Base-by-base conservation (phyloP, 2,797 vertebrate genomes). In the Acanthornis magna region DNA sequence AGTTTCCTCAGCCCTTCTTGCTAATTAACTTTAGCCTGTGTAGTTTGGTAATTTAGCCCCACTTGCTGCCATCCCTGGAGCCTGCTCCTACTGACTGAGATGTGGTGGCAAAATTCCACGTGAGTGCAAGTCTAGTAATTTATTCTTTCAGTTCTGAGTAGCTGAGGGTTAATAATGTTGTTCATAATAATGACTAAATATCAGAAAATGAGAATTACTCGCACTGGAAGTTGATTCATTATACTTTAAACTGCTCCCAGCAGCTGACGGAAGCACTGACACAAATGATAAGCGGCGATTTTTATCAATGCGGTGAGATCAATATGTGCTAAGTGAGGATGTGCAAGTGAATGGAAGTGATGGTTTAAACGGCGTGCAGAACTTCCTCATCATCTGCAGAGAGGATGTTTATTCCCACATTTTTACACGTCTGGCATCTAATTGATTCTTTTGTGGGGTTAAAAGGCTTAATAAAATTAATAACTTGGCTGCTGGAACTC, bases 281-380 rank as follows among this genome's bases (percentile, higher is more conserved):
- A 85, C 40, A 70, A 78, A 55, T 73, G 48, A 84, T 88, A 86
- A 94, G 48, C 60, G 1, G 70, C 0, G 36, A 73, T 85, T 91
- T 91, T 84, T 93, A 66, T 95, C 94, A 88, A 2, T 65, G 73
- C 27, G 30, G 13, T n/a, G 53, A 55, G 73, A 95, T 96, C 77
- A 57, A 87, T 95, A 70, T 8, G 1, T n/a, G 66, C 72, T 93
- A 76, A 90, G 55, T 48, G 76, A 91, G 55, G 42, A 84, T 10
- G 7, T 47, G 60, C 47, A 45, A 84, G 62, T 55, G 90, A 79
- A 29, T 68, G 45, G 50, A 66, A 91, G 51, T 12, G 23, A 19
- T 63, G 55, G 73, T 82, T 88, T 73, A 75, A 94, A 48, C 73
- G 62, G 55, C 0, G 0, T 51, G 22, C n/a, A 77, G 42, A 84